These are phyloP conservation scores for Harpegnathos saltator DNA, from an alignment of 1,140 invertebrate genomes.

Conservation along the genomic window DNA sequence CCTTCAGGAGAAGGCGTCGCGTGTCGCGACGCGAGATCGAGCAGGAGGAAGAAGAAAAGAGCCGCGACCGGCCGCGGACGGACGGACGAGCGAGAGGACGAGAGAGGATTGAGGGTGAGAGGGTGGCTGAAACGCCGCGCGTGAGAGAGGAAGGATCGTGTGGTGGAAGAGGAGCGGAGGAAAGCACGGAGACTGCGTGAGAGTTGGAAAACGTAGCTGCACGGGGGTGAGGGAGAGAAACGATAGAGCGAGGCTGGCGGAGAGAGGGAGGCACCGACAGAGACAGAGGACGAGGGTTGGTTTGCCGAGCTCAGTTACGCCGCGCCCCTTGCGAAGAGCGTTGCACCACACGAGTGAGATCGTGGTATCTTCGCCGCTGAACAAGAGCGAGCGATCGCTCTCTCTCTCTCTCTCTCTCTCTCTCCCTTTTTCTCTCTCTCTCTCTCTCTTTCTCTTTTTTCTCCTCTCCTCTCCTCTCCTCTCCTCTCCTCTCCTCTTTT, in stretches of 20 bases:
- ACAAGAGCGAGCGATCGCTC: neutral
- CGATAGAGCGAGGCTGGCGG: conserved; percentile 28
- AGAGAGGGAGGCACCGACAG: conserved; percentile 55
- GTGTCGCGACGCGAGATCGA: conserved; percentile 25
- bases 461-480: no score
- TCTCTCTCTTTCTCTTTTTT: no score
- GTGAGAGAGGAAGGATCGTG: conserved; percentile 15
- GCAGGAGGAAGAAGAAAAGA: conserved; percentile 16
- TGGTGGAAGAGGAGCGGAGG: conserved; percentile 44
- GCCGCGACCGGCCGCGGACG: conserved; percentile 8
- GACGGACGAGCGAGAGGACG: no score
- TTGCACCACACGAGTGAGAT: conserved; percentile 73
- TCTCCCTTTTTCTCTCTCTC: no score
- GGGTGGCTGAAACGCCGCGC: neutral
- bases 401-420: no score
- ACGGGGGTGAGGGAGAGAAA: conserved; percentile 39
- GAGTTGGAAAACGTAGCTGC: conserved; percentile 57
- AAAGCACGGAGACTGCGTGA: conserved; percentile 70
- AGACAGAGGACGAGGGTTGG: conserved; percentile 75
- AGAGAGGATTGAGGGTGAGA: conserved; percentile 23
- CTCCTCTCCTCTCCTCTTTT: no score
- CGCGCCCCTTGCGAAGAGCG: conserved; percentile 85
- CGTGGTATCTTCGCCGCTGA: conserved; percentile 44
- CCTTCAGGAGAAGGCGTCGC: conserved; percentile 28
- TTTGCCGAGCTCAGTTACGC: conserved; percentile 82